Evolutionary conservation across 1,140 invertebrate genomes (phyloP).

Genomic region (Pemphigus obesinymphae): DNA sequence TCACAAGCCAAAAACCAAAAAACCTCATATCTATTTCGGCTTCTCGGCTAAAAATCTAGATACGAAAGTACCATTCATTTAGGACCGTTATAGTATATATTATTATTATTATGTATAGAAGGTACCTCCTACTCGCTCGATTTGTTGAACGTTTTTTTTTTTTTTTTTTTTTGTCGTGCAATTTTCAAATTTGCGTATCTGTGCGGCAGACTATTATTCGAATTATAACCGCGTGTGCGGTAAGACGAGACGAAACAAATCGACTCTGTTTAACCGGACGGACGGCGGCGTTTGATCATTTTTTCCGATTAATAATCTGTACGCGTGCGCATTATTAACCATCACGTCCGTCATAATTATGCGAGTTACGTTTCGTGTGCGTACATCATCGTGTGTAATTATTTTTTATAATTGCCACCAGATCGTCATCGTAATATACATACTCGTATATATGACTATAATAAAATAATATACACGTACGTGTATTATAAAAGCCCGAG

Average conservation of each 20-base stretch:
- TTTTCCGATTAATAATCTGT: background rate
- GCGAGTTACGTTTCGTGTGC: background rate
- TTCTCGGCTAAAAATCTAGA: too few species aligned
- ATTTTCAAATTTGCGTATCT: too few species aligned
- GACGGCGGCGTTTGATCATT: slow-evolving; percentile 1
- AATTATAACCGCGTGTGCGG: too few species aligned
- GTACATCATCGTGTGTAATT: background rate
- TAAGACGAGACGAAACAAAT: background rate
- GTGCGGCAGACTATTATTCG: too few species aligned
- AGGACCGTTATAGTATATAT: too few species aligned
- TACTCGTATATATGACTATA: background rate
- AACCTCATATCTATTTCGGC: too few species aligned
- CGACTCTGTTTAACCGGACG: background rate
- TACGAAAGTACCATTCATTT: too few species aligned
- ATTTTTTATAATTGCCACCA: background rate
- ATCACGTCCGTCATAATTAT: background rate
- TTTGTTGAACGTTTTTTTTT: too few species aligned
- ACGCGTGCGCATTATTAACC: slow-evolving; percentile 11
- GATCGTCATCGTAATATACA: background rate
- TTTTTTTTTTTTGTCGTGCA: too few species aligned
- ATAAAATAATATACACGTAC: background rate
- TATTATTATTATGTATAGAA: too few species aligned
- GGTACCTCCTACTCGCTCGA: too few species aligned
- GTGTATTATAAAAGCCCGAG: background rate
- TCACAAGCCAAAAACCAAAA: too few species aligned